Evolutionary conservation across 1,140 invertebrate genomes (phyloP).

Genomic region (Drosophila elegans): DNA sequence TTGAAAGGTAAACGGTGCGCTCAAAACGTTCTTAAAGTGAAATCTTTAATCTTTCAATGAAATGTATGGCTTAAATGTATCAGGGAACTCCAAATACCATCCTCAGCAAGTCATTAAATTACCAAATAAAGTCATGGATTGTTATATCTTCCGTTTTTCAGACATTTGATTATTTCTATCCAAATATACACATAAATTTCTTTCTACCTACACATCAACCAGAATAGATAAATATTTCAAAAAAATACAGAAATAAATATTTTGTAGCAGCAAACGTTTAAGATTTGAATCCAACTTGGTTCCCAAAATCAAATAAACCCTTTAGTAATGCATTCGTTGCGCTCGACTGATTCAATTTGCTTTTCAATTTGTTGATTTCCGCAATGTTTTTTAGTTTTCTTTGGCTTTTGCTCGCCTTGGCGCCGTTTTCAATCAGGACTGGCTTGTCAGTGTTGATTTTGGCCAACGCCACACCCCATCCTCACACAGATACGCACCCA

Average conservation of each 20-base stretch:
- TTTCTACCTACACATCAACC: no score
- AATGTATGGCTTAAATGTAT: background rate
- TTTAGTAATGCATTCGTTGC: slow-evolving; percentile 2
- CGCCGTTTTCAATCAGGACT: slow-evolving; percentile 18
- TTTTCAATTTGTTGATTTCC: slow-evolving; percentile 25
- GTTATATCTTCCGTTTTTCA: no score
- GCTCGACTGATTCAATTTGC: slow-evolving; percentile 10
- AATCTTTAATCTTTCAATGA: background rate
- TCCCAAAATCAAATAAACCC: background rate
- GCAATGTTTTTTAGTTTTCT: slow-evolving; percentile 1
- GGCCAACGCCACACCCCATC: background rate
- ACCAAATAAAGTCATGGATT: no score
- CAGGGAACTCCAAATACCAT: no score
- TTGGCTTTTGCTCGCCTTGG: background rate
- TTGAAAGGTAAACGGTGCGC: no score
- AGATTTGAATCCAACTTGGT: background rate
- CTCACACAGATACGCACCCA: background rate
- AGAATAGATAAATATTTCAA: no score
- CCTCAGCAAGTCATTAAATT: no score
- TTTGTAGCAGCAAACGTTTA: no score
- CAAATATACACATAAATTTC: no score
- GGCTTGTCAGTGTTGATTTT: slow-evolving; percentile 29
- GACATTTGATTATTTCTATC: no score
- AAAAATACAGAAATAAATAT: no score
- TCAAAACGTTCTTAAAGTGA: no score